These are phyloP conservation scores for Apamea monoglypha DNA, from an alignment of 2,888 invertebrate species.

Conservation along the genomic window DNA sequence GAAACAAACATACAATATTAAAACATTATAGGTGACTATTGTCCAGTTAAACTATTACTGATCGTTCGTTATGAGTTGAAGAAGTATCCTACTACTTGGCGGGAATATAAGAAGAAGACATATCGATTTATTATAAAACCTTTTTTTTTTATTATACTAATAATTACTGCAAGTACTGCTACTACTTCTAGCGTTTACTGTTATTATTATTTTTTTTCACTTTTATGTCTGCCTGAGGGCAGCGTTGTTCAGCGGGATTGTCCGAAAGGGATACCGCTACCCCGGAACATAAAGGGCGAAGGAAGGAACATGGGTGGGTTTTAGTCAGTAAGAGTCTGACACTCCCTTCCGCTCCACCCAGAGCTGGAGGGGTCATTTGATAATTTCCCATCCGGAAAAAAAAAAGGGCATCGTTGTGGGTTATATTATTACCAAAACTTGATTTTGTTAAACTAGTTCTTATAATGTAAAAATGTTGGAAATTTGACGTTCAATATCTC, in stretches of 20 bases:
- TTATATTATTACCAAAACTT: too few species aligned
- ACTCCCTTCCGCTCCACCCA: too few species aligned
- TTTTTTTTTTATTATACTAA: not conserved
- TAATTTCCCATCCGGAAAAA: too few species aligned
- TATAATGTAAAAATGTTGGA: not conserved
- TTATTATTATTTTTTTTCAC: not conserved
- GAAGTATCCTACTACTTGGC: not conserved
- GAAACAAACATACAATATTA: slow-evolving; percentile 74
- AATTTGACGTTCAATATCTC: not conserved
- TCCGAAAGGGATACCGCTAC: too few species aligned
- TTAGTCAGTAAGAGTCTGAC: too few species aligned
- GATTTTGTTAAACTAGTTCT: too few species aligned
- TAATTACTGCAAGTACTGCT: not conserved
- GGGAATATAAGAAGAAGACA: not conserved
- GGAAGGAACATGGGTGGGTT: too few species aligned
- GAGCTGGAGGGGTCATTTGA: too few species aligned
- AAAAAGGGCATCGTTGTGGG: too few species aligned
- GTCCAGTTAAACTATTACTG: not conserved
- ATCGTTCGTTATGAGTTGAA: not conserved
- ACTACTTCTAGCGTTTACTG: not conserved
- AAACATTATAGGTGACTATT: not conserved
- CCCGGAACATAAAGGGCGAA: too few species aligned
- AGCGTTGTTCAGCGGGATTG: too few species aligned
- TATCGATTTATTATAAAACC: not conserved
- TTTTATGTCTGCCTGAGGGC: not conserved